These are phyloP conservation scores for Aromia moschata DNA, from an alignment of 2,888 invertebrate genomes.

Conservation along the genomic window DNA sequence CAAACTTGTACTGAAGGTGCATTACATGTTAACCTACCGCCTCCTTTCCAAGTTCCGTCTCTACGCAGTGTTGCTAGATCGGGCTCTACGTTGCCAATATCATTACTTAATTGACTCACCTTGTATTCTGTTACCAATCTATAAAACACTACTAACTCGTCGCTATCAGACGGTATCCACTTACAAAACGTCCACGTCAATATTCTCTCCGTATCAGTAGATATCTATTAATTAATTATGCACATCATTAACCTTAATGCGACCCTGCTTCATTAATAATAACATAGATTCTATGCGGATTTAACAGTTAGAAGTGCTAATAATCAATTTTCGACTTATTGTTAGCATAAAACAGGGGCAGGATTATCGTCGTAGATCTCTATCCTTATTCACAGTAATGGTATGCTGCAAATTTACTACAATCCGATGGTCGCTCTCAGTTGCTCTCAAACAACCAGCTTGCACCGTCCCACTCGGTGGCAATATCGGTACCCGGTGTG, in stretches of 20 bases:
- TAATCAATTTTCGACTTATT: slow-evolving; percentile 44
- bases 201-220: too few species aligned
- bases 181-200: too few species aligned
- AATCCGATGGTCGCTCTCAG: slow-evolving; percentile 28
- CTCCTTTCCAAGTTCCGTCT: too few species aligned
- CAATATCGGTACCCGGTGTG: slow-evolving; percentile 34
- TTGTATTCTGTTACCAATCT: too few species aligned
- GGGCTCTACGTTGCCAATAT: too few species aligned
- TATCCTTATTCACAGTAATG: slow-evolving; percentile 40
- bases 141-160: too few species aligned
- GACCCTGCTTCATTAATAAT: slow-evolving; percentile 10
- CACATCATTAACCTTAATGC: background rate
- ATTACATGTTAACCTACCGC: too few species aligned
- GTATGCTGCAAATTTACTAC: slow-evolving; percentile 40
- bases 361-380: slow-evolving; percentile 37
- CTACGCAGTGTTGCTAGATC: too few species aligned
- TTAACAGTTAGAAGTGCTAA: slow-evolving; percentile 32
- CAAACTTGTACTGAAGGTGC: too few species aligned
- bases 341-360: slow-evolving; percentile 42
- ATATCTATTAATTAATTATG: too few species aligned
- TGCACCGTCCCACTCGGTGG: slow-evolving; percentile 32
- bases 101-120: too few species aligned
- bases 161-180: too few species aligned
- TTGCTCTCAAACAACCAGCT: slow-evolving; percentile 23
- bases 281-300: slow-evolving; percentile 18